Conservation (phyloP, 2,797 vertebrate genomes). For the Sebastes aleutianus region DNA sequence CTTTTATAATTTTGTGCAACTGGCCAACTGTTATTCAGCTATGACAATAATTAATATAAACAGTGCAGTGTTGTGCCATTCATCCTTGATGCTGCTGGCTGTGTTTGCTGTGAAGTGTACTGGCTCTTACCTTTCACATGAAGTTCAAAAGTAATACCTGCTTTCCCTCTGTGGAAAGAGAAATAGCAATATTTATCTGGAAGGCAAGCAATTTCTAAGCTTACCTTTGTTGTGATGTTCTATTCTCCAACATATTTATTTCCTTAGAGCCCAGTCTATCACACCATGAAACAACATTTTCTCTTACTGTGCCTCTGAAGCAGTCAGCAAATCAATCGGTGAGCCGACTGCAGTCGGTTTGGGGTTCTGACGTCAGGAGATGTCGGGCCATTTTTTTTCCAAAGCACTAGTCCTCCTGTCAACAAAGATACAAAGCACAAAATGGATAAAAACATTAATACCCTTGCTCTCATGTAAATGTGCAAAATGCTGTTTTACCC, state of each 20-base stretch:
- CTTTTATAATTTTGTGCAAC: neutral
- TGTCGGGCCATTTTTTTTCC: neutral
- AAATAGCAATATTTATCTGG: constrained; percentile 11
- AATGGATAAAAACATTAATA: neutral
- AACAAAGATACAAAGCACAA: neutral
- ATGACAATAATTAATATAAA: neutral
- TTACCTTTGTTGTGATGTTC: neutral
- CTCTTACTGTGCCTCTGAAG: neutral
- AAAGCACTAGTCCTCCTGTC: neutral
- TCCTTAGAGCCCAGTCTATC: neutral
- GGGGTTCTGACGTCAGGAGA: neutral
- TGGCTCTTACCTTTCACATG: constrained; percentile 46
- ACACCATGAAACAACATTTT: neutral
- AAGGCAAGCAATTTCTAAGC: neutral
- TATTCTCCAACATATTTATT: neutral
- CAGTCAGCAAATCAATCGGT: neutral
- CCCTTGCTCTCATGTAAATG: neutral
- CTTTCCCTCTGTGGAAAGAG: constrained; percentile 40
- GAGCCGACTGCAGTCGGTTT: constrained; percentile 1
- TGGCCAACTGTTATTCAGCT: neutral
- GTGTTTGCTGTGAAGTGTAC: neutral
- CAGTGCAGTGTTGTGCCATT: neutral
- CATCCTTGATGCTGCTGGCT: neutral
- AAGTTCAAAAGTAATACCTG: neutral
- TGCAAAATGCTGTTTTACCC: neutral